A percentile compares a stretch with the other conserved stretches of the same genome.
Conservation (phyloP, 2,797 vertebrate species). For the Euthynnus affinis region DNA sequence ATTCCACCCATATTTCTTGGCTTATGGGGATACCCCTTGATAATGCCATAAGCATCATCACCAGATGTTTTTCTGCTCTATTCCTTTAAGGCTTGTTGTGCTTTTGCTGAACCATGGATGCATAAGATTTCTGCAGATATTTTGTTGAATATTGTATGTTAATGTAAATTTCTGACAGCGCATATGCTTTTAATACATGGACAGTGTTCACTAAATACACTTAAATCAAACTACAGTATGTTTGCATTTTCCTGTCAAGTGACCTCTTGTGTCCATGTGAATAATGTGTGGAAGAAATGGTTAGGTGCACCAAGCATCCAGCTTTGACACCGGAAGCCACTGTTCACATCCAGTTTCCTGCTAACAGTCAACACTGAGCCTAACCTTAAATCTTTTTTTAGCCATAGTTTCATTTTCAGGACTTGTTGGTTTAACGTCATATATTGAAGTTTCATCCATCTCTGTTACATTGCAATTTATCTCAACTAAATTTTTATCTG, state of each 20-base stretch:
- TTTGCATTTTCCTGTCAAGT: background rate
- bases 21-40: background rate
- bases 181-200: constrained; percentile 8
- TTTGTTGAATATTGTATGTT: background rate
- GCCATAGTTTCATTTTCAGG: background rate
- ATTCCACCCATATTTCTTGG: constrained; percentile 12
- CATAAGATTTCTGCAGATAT: constrained; percentile 5
- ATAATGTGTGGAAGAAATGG: background rate
- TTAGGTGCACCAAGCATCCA: too few species aligned
- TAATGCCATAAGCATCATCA: constrained; percentile 4
- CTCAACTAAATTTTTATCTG: too few species aligned
- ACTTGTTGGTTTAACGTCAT: background rate
- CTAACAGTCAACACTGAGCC: background rate
- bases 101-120: constrained; percentile 5
- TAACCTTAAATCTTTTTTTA: background rate
- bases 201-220: background rate
- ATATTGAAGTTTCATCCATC: background rate
- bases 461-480: too few species aligned
- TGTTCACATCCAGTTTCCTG: background rate
- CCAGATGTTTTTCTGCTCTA: constrained; percentile 9
- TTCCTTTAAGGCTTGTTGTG: background rate
- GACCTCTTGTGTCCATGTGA: background rate
- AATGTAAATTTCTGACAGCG: constrained; percentile 15
- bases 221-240: background rate
- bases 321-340: too few species aligned